Base-by-base conservation (phyloP, 2,113 vertebrate genomes). In the Gadus chalcogrammus region DNA sequence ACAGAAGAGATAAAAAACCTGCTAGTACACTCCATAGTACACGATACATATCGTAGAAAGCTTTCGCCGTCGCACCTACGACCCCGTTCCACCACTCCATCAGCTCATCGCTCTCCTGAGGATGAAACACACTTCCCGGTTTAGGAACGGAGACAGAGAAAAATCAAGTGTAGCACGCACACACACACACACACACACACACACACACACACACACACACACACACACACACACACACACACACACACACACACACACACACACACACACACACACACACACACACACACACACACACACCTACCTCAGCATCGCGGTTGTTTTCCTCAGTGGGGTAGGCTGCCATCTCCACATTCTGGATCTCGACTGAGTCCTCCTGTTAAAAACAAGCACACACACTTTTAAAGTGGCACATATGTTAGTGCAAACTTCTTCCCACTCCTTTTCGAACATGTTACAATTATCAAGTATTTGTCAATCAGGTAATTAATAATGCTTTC, bases 51-150 rank as follows among this genome's bases (percentile, higher is more conserved):
- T 20, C 2, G 59, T 17, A 61, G 11, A 24, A 20, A 18, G n/a
- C 9, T 27, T 24, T 3, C 22, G 11, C 20, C 1, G 15, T 3
- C 71, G 18, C 20, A 90, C 91, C 79, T 81, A 87, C 83, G 1
- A 89, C 90, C 27, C 85, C 78, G 18, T 79, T 87, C 91, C 91
- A 92, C 91, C 91, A 92, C 1, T 88, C 83, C 64, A 89, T 82
- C 72, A 91, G 67, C 3, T 81, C 87, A 31, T 88, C 79, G 3
- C 0, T 58, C 17, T 89, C 83, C 89, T 91, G 67, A 38, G 69
- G 48, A 18, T 64, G 72, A 13, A 28, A 0, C 70, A 0, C 0
- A 18, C 20, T 18, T 42, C 64, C 42, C 11, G 12, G 42, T 48
- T 48, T 48, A 13, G 12, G 42, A 48, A 70, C 4, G 28, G 4